Base-by-base conservation (phyloP, 2,113 vertebrate species). In the Microcebus lehilahytsara region DNA sequence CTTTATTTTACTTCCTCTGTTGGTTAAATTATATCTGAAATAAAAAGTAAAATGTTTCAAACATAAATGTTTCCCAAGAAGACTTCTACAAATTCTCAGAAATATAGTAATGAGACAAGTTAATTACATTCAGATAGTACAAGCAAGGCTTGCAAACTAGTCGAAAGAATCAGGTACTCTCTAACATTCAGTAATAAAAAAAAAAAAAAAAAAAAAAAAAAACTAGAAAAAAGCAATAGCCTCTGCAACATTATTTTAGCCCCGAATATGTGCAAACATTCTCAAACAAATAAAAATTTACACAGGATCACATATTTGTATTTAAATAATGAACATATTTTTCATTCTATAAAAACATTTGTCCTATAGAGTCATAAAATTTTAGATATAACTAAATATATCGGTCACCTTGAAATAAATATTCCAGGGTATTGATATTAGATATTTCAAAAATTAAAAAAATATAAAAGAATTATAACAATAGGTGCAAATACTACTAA, bases 1-100 rank as follows among this genome's bases (percentile, higher is more conserved):
- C 2, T 53, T 51, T 42, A 71, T 60, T 92, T 88, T 79, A 42
- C 58, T 46, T 60, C 72, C 27, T 86, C 3, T 16, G 5, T 56
- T 67, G 13, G 8, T 60, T 83, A 46, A 95, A 85, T 89, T 34
- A 11, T 79, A 91, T 85, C 37, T 88, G 56, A 97, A 96, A 96
- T 42, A 90, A 81, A 20, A 92, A n/a, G 58, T 71, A 40, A 84
- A 94, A 42, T 80, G 14, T 58, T 37, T 80, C 10, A n/a, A 5
- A 96, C 74, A 91, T 67, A 74, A 87, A 30, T 85, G 25, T 75
- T 77, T 71, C 10, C 56, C 85, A 75, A 89, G 20, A 30, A 80
- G 20, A 62, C 12, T 49, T 49, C 27, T n/a, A 13, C 40, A 95
- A 93, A 11, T 83, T 51, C 58, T 77, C 75, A 81, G n/a, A 96